Evolutionary conservation across 2,113 vertebrate species (phyloP).

Genomic region (Bathybates hornii): DNA sequence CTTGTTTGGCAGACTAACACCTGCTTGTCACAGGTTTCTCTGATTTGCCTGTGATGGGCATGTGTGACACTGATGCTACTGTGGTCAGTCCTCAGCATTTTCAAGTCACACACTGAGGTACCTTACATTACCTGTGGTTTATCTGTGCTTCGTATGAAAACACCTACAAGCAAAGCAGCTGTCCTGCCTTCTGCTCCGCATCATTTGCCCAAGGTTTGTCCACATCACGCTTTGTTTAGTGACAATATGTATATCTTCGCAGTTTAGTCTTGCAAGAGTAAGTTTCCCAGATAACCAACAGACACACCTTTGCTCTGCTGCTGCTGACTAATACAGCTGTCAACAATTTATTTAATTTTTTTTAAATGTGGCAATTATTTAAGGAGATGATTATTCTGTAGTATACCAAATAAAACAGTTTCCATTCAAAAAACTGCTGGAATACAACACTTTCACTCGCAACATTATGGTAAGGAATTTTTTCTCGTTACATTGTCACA

Average conservation of each 20-base stretch:
- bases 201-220: constrained; percentile 37
- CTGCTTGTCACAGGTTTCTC: not conserved
- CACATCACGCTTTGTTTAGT: not conserved
- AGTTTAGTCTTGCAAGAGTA: not conserved
- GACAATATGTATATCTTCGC: not conserved
- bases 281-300: not conserved
- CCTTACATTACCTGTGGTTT: not conserved
- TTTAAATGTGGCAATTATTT: not conserved
- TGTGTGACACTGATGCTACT: not conserved
- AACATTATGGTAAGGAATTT: constrained; percentile 8
- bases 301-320: not conserved
- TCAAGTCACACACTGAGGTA: constrained; percentile 10
- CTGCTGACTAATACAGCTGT: not conserved
- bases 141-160: constrained; percentile 13
- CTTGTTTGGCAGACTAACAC: not conserved
- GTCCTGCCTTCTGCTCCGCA: not conserved
- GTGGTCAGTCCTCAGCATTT: not conserved
- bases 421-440: not conserved
- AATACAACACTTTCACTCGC: not conserved
- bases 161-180: constrained; percentile 13
- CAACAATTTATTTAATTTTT: fast-evolving
- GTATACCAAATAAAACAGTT: not conserved
- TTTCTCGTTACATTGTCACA: not conserved
- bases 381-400: not conserved
- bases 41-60: constrained; percentile 35